Conservation (phyloP, 2,797 vertebrate species). For the Enteromius afrohamiltoni region DNA sequence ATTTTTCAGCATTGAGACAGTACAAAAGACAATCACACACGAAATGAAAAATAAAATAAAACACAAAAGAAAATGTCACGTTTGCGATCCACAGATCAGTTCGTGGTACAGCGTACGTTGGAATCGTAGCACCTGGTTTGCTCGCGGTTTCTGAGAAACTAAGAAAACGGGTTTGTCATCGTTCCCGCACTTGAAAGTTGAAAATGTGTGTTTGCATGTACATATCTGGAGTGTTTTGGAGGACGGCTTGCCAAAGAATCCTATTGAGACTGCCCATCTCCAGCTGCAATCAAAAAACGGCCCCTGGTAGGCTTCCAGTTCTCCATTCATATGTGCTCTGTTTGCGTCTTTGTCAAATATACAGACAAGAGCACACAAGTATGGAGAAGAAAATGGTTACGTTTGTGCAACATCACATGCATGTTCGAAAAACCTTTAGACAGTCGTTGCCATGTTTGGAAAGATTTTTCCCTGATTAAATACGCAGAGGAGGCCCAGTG, state of each 20-base stretch:
- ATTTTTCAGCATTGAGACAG: slow-evolving; percentile 79
- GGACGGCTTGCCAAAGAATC: slow-evolving; percentile 32
- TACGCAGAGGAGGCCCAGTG: slow-evolving; percentile 16
- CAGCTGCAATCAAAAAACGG: slow-evolving; percentile 42
- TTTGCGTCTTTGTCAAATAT: slow-evolving; percentile 1
- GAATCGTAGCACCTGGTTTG: slow-evolving; percentile 79
- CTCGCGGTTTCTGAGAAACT: slow-evolving; percentile 68
- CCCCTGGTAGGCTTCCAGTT: slow-evolving; percentile 1
- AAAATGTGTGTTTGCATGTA: slow-evolving; percentile 67
- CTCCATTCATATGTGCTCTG: slow-evolving; percentile 20
- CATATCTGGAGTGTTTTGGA: slow-evolving; percentile 50
- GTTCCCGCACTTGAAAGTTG: slow-evolving; percentile 64
- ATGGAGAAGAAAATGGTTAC: background rate
- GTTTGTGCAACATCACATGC: slow-evolving; percentile 1
- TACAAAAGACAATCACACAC: slow-evolving; percentile 73
- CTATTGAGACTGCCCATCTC: slow-evolving; percentile 57
- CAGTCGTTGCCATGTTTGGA: background rate
- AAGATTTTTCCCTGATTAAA: slow-evolving; percentile 33
- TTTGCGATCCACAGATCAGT: slow-evolving; percentile 76
- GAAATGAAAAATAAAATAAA: slow-evolving; percentile 66
- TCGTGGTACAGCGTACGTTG: slow-evolving; percentile 73
- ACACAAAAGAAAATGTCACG: slow-evolving; percentile 66
- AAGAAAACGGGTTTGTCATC: slow-evolving; percentile 56
- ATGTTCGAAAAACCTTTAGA: slow-evolving; percentile 27
- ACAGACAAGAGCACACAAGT: background rate